Evolutionary conservation across 2,888 invertebrate genomes (phyloP), one percentile per base, ranked within the genome.

Genomic region (Iselma pallidipennis): DNA sequence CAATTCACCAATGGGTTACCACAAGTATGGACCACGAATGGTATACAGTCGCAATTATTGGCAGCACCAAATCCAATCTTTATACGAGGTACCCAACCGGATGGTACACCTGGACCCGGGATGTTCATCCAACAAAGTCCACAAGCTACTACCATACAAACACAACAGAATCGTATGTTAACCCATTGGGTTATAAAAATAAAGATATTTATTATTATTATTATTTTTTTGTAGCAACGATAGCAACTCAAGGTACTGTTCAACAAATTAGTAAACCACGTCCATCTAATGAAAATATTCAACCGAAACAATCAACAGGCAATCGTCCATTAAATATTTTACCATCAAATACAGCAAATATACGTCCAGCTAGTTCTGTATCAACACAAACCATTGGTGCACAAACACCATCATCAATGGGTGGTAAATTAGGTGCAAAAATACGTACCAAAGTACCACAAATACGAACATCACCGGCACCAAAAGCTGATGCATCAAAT

Each of bases 81-180:
- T 79, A 94, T 95, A 68, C 83, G 94, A 42, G 91, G 92, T 19
- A 86, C 90, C 0, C 94, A 92, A 76, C 88, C 89, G 1, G 94
- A 94, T 76, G 87, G 85, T 6, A 83, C 85, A 0, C 83, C 85
- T 0, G 86, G 88, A 14, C 82, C 85, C 1, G 87, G 89, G 29
- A 92, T 95, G 91, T 94, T 92, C 77, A 93, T 95, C 71, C 91
- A 91, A 73, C 89, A 88, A 69, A 90, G 89, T 69, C 92, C 93
- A 12, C 88, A 87, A 66, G 88, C 89, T 79, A 75, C 80, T 9
- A 79, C 89, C 70, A 85, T 89, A 58, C 89, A 89, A 75, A 82
- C 89, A 0, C 85, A 86, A 69, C 89, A 88, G 70, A 89, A 89
- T 81, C 87, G 89, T 89, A 81, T 84, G 86, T 83, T 55, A n/a